Base-by-base conservation (phyloP, 92 coral and sea anemone genomes). In the Bergia sp. region DNA sequence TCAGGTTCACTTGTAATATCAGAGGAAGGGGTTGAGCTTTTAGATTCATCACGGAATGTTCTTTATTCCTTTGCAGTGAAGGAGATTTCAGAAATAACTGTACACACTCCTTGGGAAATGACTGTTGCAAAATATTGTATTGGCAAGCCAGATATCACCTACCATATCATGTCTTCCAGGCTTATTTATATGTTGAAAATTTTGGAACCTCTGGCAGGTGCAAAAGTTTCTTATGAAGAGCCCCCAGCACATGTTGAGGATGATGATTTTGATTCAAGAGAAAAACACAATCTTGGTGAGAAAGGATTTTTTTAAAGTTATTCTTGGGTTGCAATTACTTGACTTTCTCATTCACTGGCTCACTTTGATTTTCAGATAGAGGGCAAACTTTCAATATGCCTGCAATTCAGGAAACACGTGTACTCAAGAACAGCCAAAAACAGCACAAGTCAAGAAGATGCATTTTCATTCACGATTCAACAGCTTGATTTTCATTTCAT, bases 61-160 rank as follows among this genome's bases (percentile, higher is more conserved):
- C 93, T 91, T 61, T 80, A 91, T 37, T 82, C 79, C 42, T 94
- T 97, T 88, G 55, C 80, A 75, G 73, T 92, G 42, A 93, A 91
- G 73, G 95, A 95, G 39, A 40, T 97, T 16, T 92, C 95, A n/a
- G 98, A 91, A 79, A 87, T 92, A n/a, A 89, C 83, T 71, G 94
- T 97, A 38, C 95, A 91, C 73, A 97, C 99, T 2, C 99, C 99
- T 0, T 97, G 95, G 96, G 98, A 96, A 85, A 78, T 96, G 90
- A 88, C 94, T 7, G 11, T 97, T n/a, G 73, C 89, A 12, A 92
- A 93, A 76, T 89, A 90, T 15, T 85, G 76, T 55, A 91, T 97
- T 77, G 99, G 99, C 23, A 89, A 95, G 61, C 90, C 92, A 81
- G 98, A 89, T 65, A 78, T 86, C n/a, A 84, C 89, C 78, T 92